These are phyloP conservation scores for Eristalinus sepulchralis DNA, from an alignment of 2,888 invertebrate genomes.

Conservation along the genomic window DNA sequence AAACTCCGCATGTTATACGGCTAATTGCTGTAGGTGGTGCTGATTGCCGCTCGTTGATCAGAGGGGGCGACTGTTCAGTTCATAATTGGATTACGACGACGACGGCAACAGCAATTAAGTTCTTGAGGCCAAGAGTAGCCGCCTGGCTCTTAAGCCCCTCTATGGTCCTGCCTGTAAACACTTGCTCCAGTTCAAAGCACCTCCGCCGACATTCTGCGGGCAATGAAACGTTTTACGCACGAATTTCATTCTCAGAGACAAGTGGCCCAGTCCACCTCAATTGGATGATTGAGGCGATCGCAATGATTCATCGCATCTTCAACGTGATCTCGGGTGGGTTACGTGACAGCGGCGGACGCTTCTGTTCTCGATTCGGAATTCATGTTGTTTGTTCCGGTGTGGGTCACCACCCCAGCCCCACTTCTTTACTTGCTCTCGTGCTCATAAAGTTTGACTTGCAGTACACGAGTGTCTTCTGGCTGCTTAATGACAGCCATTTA, in stretches of 20 bases:
- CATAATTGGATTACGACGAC: constrained; percentile 37
- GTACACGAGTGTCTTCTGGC: not conserved
- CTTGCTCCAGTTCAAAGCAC: not conserved
- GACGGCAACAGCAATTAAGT: constrained; percentile 21
- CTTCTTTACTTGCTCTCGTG: not conserved
- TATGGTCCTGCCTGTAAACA: constrained; percentile 7
- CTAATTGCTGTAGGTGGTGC: constrained; percentile 20
- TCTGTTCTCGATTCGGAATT: constrained; percentile 48
- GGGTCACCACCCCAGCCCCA: not conserved
- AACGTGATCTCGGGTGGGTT: constrained; percentile 45
- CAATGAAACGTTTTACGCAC: constrained; percentile 25
- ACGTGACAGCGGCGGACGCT: constrained; percentile 51
- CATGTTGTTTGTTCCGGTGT: constrained; percentile 26
- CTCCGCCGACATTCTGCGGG: not conserved
- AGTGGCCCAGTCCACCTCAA: not conserved
- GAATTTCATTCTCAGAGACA: not conserved
- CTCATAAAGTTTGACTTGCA: constrained; percentile 16
- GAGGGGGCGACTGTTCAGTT: not conserved
- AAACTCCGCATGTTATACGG: not conserved
- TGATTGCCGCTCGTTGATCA: not conserved
- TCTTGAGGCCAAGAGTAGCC: constrained; percentile 1
- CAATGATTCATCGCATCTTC: constrained; percentile 32
- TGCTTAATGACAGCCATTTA: constrained; percentile 16
- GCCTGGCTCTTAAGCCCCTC: constrained; percentile 9
- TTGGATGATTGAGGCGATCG: not conserved